Percentiles rank a stretch among this genome's conserved stretches.
These are phyloP conservation scores for Pantherophis vulpinus DNA, from an alignment of 2,797 vertebrate genomes.

Conservation along the genomic window DNA sequence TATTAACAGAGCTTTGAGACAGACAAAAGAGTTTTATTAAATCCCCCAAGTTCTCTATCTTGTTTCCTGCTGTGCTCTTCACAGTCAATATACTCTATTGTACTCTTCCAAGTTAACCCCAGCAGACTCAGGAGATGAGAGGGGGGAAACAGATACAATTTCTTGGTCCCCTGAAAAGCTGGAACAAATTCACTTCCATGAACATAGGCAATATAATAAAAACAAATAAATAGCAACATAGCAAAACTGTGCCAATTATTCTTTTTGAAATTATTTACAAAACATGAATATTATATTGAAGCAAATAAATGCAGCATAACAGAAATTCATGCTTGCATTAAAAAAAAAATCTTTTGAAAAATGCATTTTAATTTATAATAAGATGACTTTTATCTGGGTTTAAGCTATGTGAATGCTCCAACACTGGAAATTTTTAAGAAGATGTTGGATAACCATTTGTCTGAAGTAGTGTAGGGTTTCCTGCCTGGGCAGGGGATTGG, in stretches of 20 bases:
- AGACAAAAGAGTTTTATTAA: conserved; percentile 41
- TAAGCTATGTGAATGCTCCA: neutral
- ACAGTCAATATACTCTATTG: conserved; percentile 28
- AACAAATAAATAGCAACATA: conserved; percentile 47
- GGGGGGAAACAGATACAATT: conserved; percentile 37
- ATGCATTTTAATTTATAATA: neutral
- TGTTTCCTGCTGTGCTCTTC: conserved; percentile 26
- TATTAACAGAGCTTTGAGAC: conserved; percentile 30
- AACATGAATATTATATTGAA: conserved; percentile 51
- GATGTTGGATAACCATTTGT: too few relatives aligned
- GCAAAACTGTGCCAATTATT: conserved; percentile 61
- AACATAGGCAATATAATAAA: conserved; percentile 48
- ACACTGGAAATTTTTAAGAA: too few relatives aligned
- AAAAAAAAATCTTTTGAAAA: neutral
- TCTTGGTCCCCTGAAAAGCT: conserved; percentile 7
- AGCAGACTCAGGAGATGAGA: conserved; percentile 29
- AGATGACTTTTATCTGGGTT: neutral
- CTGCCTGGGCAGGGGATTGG: too few relatives aligned
- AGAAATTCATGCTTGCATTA: conserved; percentile 45
- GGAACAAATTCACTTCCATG: conserved; percentile 60
- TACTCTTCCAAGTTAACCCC: conserved; percentile 39
- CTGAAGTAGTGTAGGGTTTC: too few relatives aligned
- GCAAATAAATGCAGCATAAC: conserved; percentile 53
- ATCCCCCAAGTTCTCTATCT: conserved; percentile 34
- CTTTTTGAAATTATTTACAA: conserved; percentile 66